Evolutionary conservation across 23 tunicate genomes (phyloP), one percentile per base, ranked within the genome.

Genomic region (Phallusia fumigata): DNA sequence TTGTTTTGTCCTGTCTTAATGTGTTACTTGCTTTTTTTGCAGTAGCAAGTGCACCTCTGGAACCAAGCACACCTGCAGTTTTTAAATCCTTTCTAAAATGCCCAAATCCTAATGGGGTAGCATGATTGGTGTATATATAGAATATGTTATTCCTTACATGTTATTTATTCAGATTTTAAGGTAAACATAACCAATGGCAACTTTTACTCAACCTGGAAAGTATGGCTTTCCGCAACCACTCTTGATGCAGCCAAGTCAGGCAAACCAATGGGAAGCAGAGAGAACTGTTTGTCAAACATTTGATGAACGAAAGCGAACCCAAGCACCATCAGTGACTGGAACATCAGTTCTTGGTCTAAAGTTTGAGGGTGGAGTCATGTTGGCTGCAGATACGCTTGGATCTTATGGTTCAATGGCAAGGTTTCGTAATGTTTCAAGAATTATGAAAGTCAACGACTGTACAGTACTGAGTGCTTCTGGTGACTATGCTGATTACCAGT

Each of bases 351-450:
- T 93, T n/a, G 98, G 98, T 0, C n/a, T 87, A 30, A 93, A 84
- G 75, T 93, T 85, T 81, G 89, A 93, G 12, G 97, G 89, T 8
- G 97, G 97, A 16, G 93, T 84, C 22, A 88, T 93, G 64, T 77
- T 93, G 52, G 97, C 97, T 40, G 92, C 93, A 31, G 97, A 93
- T 40, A 93, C 86, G 3, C 86, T 93, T 49, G 97, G 97, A 0
- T 84, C 93, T 16, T 93, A 93, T 47, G 97, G 97, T 34, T 76
- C 85, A 74, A 86, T 93, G 87, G 93, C 92, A 19, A 58, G 97
- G 31, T 93, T 93, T 53, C 93, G 97, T 33, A 58, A 81, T 73
- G 30, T 93, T 8, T 84, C 89, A 12, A 72, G 97, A 35, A 84
- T 93, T 35, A 84, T 84, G 89, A 88, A 93, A 88, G 89, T 88